phyloP scores from a whole-genome alignment of 2,113 vertebrate genomes.

The Dendrocopos noguchii region DNA sequence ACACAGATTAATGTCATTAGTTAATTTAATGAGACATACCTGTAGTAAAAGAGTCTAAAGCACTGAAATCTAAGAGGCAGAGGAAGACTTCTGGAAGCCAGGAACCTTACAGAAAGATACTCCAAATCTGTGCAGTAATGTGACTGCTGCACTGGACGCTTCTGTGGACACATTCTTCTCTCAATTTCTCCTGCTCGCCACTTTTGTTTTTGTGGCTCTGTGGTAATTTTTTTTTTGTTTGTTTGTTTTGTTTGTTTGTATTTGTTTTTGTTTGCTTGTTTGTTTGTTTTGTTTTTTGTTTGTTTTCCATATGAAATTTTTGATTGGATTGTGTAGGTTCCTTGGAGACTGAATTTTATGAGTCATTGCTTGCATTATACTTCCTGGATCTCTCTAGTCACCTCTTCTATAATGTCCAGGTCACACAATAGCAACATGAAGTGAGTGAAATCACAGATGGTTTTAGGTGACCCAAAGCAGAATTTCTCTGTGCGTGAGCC shows the following conservation, averaged over 20 bases:
- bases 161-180: background rate
- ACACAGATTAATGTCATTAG: background rate
- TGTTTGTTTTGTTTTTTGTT: too few species aligned
- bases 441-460: background rate
- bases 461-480: background rate
- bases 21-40: background rate
- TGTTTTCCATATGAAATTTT: background rate
- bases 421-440: background rate
- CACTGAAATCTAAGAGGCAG: background rate
- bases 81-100: background rate
- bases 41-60: background rate
- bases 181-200: background rate
- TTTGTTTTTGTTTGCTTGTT: too few species aligned
- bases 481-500: background rate
- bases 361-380: background rate
- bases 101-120: background rate
- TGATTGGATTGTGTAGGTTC: background rate
- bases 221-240: background rate
- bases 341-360: background rate
- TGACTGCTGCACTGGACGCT: background rate
- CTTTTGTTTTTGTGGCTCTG: background rate
- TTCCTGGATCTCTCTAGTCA: background rate
- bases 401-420: background rate
- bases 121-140: background rate
- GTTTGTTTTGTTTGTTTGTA: background rate